phyloP scores from a whole-genome alignment of 2,888 invertebrate species.

The Digitonthophagus gazella region DNA sequence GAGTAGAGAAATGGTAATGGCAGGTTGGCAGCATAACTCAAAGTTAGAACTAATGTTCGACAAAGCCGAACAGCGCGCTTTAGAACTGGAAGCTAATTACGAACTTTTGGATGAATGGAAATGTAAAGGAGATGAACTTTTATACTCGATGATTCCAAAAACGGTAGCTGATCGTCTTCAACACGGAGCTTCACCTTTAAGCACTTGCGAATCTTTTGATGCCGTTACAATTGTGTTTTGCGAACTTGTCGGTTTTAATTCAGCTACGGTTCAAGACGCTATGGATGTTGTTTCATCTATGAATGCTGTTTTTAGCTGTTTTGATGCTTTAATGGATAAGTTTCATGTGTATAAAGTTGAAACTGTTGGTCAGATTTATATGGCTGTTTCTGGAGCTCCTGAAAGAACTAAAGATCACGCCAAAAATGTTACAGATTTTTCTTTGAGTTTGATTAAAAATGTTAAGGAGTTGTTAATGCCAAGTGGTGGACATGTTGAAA shows the following conservation, averaged over 20 bases:
- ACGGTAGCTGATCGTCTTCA: constrained; percentile 79
- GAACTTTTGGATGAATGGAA: constrained; percentile 81
- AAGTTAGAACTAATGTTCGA: constrained; percentile 79
- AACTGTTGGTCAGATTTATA: constrained; percentile 89
- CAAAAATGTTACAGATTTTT: constrained; percentile 72
- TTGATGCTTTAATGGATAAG: constrained; percentile 79
- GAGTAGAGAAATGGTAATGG: constrained; percentile 77
- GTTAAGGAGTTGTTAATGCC: constrained; percentile 65
- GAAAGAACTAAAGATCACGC: constrained; percentile 74
- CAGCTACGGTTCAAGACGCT: constrained; percentile 59
- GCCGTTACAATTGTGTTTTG: constrained; percentile 78
- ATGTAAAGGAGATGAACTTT: constrained; percentile 76
- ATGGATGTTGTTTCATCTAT: constrained; percentile 82
- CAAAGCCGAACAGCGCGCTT: constrained; percentile 75
- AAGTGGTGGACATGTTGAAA: constrained; percentile 59
- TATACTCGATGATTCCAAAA: constrained; percentile 91
- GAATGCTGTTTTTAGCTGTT: constrained; percentile 82
- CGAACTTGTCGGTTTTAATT: constrained; percentile 63
- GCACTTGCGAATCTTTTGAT: constrained; percentile 77
- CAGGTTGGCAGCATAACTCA: constrained; percentile 83
- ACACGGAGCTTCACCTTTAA: constrained; percentile 70
- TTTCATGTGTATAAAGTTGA: constrained; percentile 92
- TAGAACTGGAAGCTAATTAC: constrained; percentile 75
- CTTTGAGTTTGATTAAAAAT: constrained; percentile 70
- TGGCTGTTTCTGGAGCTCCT: constrained; percentile 89